Conservation (phyloP, 2,797 vertebrate genomes). For the Garrulus glandarius region DNA sequence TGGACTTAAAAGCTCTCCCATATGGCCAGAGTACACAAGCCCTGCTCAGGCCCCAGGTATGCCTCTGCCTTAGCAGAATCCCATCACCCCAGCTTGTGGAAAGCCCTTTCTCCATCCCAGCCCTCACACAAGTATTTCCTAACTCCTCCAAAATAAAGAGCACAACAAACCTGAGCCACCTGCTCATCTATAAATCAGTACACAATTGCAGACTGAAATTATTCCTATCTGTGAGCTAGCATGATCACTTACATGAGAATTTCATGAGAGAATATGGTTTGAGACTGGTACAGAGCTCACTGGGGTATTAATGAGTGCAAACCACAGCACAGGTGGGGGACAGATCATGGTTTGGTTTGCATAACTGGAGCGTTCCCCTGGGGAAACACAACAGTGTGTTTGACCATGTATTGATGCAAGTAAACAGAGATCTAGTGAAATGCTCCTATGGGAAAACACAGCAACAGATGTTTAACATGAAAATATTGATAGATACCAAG, state of each 20-base stretch:
- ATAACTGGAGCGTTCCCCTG: neutral
- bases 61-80: neutral
- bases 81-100: neutral
- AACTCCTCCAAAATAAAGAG: neutral
- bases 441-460: neutral
- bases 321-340: rapidly evolving
- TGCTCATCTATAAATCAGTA: neutral
- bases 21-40: slow-evolving; percentile 12
- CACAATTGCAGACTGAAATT: neutral
- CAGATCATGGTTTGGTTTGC: neutral
- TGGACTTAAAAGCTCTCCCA: slow-evolving; percentile 56
- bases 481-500: neutral
- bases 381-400: neutral
- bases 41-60: neutral
- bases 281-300: neutral
- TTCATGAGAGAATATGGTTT: neutral
- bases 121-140: neutral
- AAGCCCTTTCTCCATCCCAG: neutral
- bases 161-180: neutral
- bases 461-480: neutral
- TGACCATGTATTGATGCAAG: neutral
- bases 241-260: neutral
- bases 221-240: neutral
- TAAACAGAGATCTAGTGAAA: neutral
- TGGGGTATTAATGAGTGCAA: neutral